phyloP scores from a whole-genome alignment of 2,113 vertebrate genomes.

The Clinocottus analis region DNA sequence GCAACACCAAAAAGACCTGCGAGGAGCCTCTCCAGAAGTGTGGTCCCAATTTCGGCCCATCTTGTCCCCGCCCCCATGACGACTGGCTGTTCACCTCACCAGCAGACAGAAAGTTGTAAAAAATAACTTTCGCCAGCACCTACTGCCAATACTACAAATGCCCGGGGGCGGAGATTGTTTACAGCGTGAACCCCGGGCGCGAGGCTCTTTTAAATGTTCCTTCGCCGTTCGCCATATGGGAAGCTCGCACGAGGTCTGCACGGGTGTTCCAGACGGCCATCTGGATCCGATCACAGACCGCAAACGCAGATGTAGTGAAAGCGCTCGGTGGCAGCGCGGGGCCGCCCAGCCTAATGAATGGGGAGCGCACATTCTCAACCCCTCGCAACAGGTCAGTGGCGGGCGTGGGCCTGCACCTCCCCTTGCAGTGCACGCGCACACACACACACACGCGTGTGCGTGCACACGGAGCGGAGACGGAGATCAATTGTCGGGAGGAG shows the following conservation, averaged over 20 bases:
- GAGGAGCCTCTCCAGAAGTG: not conserved
- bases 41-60: not conserved
- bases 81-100: not conserved
- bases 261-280: slow-evolving; percentile 90
- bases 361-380: slow-evolving; percentile 33
- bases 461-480: slow-evolving; percentile 1
- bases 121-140: not conserved
- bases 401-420: slow-evolving; percentile 28
- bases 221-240: slow-evolving; percentile 89
- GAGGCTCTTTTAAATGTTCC: slow-evolving; percentile 80
- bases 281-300: slow-evolving; percentile 89
- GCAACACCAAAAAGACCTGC: not conserved
- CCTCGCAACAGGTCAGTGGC: slow-evolving; percentile 39
- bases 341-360: slow-evolving; percentile 49
- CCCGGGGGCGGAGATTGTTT: slow-evolving; percentile 21
- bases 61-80: not conserved
- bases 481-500: slow-evolving; percentile 44
- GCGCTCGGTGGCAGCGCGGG: slow-evolving; percentile 21
- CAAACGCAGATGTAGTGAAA: slow-evolving; percentile 63
- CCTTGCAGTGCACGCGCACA: not conserved
- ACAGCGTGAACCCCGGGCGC: slow-evolving; percentile 83
- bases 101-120: not conserved
- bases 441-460: slow-evolving; percentile 28
- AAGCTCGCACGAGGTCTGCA: slow-evolving; percentile 82
- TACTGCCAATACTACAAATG: not conserved